phyloP scores from a whole-genome alignment of 2,797 vertebrate species.

The Xerus rutilus region DNA sequence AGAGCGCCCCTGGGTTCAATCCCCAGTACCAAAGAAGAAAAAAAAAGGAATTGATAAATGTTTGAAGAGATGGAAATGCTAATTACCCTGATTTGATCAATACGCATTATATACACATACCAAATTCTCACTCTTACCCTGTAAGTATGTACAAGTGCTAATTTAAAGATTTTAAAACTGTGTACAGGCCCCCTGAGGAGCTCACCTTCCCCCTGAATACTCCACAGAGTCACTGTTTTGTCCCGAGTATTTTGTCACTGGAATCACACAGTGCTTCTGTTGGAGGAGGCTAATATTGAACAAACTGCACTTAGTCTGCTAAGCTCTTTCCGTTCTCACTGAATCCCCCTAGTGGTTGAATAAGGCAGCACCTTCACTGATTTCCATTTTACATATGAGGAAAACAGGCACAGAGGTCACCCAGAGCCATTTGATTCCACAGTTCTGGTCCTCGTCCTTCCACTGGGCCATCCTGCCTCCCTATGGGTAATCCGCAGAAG shows the following conservation, averaged over 20 bases:
- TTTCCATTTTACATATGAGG: constrained; percentile 7
- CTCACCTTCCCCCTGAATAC: too few relatives aligned
- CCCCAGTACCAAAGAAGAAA: too few relatives aligned
- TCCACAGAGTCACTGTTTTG: neutral
- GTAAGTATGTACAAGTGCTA: neutral
- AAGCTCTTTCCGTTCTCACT: neutral
- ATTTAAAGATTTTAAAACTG: neutral
- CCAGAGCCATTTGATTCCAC: neutral
- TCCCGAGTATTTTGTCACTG: neutral
- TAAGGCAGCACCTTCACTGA: neutral
- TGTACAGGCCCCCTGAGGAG: too few relatives aligned
- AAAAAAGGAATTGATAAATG: neutral
- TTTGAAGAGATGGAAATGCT: neutral
- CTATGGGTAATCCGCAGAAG: neutral
- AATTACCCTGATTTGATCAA: too few relatives aligned
- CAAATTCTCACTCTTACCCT: neutral
- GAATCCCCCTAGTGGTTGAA: neutral
- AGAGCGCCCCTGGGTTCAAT: too few relatives aligned
- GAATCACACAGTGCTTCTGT: neutral
- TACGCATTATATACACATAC: too few relatives aligned
- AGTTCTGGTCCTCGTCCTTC: neutral
- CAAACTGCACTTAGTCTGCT: neutral
- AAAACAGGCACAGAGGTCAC: neutral
- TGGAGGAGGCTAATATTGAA: neutral
- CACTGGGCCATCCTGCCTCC: neutral